Percentiles rank a stretch among this genome's conserved stretches.
These are phyloP conservation scores for Phaenicophaeus curvirostris DNA, from an alignment of 2,797 vertebrate genomes.

Conservation along the genomic window DNA sequence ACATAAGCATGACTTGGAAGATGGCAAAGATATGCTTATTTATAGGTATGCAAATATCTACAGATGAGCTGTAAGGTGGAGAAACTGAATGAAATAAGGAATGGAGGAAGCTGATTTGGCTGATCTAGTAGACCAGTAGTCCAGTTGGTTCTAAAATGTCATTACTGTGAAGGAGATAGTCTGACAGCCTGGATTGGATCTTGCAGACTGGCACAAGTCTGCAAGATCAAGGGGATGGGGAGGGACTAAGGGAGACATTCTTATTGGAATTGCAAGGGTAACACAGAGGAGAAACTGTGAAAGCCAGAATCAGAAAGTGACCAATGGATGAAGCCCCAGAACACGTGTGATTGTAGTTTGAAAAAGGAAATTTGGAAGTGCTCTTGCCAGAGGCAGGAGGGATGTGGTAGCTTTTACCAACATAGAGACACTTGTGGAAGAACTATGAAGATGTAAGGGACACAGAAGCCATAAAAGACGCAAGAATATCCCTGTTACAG, in stretches of 20 bases:
- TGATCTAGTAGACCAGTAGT: not conserved
- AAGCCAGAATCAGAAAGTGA: not conserved
- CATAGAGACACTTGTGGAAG: not conserved
- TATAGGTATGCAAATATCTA: not conserved
- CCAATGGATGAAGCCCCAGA: not conserved
- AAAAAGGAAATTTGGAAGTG: not conserved
- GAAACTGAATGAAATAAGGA: not conserved
- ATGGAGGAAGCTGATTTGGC: not conserved
- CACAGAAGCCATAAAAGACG: not conserved
- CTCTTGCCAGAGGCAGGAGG: not conserved
- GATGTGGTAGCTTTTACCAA: not conserved
- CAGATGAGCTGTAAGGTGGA: not conserved
- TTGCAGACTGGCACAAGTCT: not conserved
- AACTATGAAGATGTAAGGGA: not conserved
- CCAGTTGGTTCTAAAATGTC: not conserved
- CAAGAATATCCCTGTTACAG: not conserved
- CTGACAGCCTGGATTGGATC: not conserved
- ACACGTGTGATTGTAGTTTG: not conserved
- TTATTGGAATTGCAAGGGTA: not conserved
- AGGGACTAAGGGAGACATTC: not conserved
- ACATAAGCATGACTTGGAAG: not conserved
- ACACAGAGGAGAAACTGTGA: not conserved
- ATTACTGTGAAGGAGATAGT: not conserved
- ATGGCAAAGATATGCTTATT: not conserved
- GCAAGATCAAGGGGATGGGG: not conserved